These are phyloP conservation scores for Galleria mellonella DNA, from an alignment of 1,140 invertebrate species.

Conservation along the genomic window DNA sequence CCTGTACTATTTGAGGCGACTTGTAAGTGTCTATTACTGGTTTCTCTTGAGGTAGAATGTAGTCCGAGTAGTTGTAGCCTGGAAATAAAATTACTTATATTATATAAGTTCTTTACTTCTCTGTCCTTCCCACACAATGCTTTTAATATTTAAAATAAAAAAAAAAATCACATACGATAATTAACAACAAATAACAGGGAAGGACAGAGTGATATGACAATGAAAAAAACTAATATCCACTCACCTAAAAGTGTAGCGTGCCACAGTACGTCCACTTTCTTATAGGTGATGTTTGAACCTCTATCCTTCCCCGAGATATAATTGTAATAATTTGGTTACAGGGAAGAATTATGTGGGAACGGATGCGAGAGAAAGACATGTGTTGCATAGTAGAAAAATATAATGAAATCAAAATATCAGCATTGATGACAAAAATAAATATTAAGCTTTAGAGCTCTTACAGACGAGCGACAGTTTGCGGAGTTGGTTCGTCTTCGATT, in stretches of 20 bases:
- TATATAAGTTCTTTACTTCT: slow-evolving; percentile 14
- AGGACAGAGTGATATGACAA: slow-evolving; percentile 60
- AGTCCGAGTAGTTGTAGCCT: slow-evolving; percentile 51
- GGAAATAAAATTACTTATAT: slow-evolving; percentile 26
- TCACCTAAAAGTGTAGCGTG: slow-evolving; percentile 68
- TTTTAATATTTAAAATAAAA: neutral
- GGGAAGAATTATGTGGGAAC: slow-evolving; percentile 59
- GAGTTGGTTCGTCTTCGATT: too few relatives aligned
- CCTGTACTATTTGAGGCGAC: slow-evolving; percentile 42
- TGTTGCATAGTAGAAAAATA: slow-evolving; percentile 31
- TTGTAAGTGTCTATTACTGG: slow-evolving; percentile 33
- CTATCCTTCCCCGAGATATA: slow-evolving; percentile 61
- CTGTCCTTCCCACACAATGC: slow-evolving; percentile 64
- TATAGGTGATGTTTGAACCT: slow-evolving; percentile 62
- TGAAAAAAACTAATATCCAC: slow-evolving; percentile 34
- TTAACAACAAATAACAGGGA: slow-evolving; percentile 37
- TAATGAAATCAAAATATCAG: slow-evolving; percentile 33
- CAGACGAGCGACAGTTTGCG: too few relatives aligned
- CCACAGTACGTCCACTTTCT: slow-evolving; percentile 53
- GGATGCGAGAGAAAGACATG: slow-evolving; percentile 26
- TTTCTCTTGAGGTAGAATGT: slow-evolving; percentile 24
- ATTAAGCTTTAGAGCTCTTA: neutral
- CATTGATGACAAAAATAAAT: neutral
- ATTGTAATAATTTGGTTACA: slow-evolving; percentile 17
- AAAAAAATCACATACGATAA: slow-evolving; percentile 3